phyloP scores from a whole-genome alignment of 2,797 vertebrate species.

The Xenops minutus region DNA sequence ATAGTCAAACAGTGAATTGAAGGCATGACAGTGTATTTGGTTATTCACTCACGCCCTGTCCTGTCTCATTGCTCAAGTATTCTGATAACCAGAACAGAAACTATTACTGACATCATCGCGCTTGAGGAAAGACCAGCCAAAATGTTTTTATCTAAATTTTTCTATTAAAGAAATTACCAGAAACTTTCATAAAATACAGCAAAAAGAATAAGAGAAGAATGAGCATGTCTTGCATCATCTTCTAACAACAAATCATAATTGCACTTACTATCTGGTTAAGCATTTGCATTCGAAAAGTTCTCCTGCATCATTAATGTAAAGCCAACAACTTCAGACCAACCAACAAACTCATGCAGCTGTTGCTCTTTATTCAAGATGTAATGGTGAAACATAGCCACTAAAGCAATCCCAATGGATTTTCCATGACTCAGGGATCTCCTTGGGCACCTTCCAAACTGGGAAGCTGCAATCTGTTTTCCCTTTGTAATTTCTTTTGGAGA shows the following conservation, averaged over 20 bases:
- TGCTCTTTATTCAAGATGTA: not conserved
- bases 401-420: conserved; percentile 41
- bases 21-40: not conserved
- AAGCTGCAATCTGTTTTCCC: conserved; percentile 13
- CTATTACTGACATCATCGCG: not conserved
- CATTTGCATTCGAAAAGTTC: not conserved
- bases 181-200: not conserved
- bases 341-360: conserved; percentile 21
- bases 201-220: not conserved
- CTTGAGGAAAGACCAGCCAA: not conserved
- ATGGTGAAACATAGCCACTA: conserved; percentile 33
- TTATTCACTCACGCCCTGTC: conserved; percentile 10
- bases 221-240: not conserved
- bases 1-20: not conserved
- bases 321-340: conserved; percentile 7
- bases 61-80: conserved; percentile 34
- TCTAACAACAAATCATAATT: not conserved
- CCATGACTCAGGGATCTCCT: conserved; percentile 50
- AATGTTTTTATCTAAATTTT: not conserved
- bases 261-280: not conserved
- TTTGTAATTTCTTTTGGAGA: conserved; percentile 30
- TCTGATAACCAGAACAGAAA: conserved; percentile 19
- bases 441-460: conserved; percentile 34
- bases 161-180: not conserved
- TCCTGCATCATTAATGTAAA: not conserved